Evolutionary conservation across 2,113 vertebrate genomes (phyloP).

Genomic region (Typhlomys cinereus): DNA sequence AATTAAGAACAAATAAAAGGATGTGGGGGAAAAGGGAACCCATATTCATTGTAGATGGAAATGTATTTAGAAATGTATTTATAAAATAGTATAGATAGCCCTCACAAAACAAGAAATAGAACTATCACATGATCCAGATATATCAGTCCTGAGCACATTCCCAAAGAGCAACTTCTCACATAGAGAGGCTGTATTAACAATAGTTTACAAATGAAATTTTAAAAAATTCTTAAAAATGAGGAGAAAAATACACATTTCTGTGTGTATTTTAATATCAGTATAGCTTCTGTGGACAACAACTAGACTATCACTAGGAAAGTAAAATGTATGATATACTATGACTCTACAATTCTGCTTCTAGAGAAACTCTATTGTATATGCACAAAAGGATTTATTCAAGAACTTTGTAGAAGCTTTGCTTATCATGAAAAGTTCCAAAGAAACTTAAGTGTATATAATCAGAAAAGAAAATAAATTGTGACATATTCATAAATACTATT

Average conservation of each 20-base stretch:
- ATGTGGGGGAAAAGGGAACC: no score
- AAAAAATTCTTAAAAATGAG: not conserved
- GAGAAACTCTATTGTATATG: not conserved
- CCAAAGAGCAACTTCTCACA: no score
- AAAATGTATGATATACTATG: not conserved
- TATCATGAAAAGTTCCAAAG: slow-evolving; percentile 24
- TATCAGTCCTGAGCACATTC: no score
- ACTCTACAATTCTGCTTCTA: not conserved
- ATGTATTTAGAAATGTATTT: no score
- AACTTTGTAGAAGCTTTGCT: not conserved
- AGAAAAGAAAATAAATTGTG: not conserved
- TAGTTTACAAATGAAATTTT: no score
- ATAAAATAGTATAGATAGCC: no score
- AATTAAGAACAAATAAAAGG: no score
- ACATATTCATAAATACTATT: not conserved
- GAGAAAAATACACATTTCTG: not conserved
- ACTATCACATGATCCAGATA: no score
- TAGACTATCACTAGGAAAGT: not conserved
- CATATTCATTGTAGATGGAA: no score
- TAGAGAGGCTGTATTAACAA: no score
- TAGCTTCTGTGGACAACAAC: not conserved
- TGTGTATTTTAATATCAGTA: not conserved
- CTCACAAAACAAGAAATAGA: no score
- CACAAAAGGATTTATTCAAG: not conserved
- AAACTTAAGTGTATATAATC: not conserved